phyloP scores from a whole-genome alignment of 2,113 vertebrate genomes.

The Irena cyanogastra region DNA sequence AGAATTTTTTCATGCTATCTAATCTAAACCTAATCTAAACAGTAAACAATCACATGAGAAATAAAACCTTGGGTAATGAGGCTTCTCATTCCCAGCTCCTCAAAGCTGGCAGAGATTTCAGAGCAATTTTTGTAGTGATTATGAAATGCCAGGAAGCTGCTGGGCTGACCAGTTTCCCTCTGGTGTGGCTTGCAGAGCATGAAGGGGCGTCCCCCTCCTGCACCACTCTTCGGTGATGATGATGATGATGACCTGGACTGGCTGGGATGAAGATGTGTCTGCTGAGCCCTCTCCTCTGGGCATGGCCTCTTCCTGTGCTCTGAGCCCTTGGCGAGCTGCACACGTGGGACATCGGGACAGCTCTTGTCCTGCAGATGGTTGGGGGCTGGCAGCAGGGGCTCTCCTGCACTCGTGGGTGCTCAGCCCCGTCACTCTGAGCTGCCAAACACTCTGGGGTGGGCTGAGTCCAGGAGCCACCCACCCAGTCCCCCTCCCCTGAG shows the following conservation, averaged over 20 bases:
- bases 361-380: not conserved
- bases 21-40: not conserved
- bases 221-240: constrained; percentile 88
- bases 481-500: not conserved
- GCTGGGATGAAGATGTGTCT: constrained; percentile 78
- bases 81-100: not conserved
- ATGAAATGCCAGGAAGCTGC: not conserved
- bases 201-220: constrained; percentile 88
- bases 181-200: constrained; percentile 79
- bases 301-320: not conserved
- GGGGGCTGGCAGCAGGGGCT: not conserved
- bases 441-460: not conserved
- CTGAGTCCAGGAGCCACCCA: not conserved
- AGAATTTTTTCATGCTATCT: not conserved
- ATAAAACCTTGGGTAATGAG: not conserved
- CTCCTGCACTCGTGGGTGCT: not conserved
- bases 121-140: not conserved
- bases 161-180: not conserved
- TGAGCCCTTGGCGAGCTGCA: not conserved
- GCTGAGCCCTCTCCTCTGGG: not conserved
- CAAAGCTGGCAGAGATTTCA: not conserved
- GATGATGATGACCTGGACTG: constrained; percentile 87
- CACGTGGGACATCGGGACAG: not conserved
- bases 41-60: not conserved
- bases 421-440: rapidly evolving